phyloP scores from a whole-genome alignment of 30 jellyfish, hydroid and myxozoan genomes.

The Aurelia aurita region DNA sequence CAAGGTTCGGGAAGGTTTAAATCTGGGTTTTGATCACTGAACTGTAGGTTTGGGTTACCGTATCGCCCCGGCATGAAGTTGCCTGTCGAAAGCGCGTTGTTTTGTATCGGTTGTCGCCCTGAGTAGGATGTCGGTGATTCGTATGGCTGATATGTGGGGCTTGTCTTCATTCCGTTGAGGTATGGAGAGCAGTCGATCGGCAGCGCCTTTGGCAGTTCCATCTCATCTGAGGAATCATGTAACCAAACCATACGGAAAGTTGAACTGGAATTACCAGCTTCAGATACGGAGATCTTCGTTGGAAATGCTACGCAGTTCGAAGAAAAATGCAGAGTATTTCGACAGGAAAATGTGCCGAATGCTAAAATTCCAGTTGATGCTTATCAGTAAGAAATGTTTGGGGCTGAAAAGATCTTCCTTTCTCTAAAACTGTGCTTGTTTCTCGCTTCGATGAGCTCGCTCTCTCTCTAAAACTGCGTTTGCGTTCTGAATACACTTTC shows the following conservation, averaged over 20 bases:
- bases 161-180: conserved; percentile 58
- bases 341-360: too few relatives aligned
- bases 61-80: conserved; percentile 39
- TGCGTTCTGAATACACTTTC: too few relatives aligned
- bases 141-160: conserved; percentile 68
- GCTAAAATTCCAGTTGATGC: too few relatives aligned
- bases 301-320: neutral
- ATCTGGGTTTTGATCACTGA: conserved; percentile 32
- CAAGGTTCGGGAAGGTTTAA: conserved; percentile 68
- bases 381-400: too few relatives aligned
- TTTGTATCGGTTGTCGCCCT: conserved; percentile 60
- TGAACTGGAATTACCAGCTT: neutral
- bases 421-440: too few relatives aligned
- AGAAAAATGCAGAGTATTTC: too few relatives aligned
- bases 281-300: neutral
- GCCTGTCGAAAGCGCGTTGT: conserved; percentile 41
- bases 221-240: conserved; percentile 64
- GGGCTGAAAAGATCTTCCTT: too few relatives aligned
- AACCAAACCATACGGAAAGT: conserved; percentile 75
- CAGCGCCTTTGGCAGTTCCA: conserved; percentile 72
- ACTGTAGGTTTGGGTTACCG: conserved; percentile 20
- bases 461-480: too few relatives aligned
- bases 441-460: too few relatives aligned
- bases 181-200: conserved; percentile 74
- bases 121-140: conserved; percentile 48